Conservation (phyloP, 2,113 vertebrate species). For the Actinemys pallida region DNA sequence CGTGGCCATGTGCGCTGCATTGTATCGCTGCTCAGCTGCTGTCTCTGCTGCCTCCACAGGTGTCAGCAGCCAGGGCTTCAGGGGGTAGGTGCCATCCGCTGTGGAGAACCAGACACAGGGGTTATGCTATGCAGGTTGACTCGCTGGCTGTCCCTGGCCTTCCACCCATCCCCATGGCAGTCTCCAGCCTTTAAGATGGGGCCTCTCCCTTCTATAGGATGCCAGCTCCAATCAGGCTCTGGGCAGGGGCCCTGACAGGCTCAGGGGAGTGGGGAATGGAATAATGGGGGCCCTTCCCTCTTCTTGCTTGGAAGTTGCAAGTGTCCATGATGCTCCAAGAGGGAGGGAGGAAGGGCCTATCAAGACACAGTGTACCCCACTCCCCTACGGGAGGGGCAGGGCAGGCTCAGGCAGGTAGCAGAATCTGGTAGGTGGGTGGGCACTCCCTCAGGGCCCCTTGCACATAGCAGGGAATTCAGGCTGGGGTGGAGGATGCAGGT, state of each 20-base stretch:
- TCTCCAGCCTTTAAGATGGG: background rate
- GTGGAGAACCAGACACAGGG: background rate
- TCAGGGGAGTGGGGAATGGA: background rate
- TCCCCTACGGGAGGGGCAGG: background rate
- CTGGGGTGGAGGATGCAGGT: background rate
- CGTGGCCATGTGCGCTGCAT: background rate
- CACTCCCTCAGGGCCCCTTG: background rate
- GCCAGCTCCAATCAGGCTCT: background rate
- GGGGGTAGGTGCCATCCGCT: background rate
- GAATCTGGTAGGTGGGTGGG: background rate
- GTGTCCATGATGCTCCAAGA: background rate
- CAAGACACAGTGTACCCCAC: background rate
- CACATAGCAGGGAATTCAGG: background rate
- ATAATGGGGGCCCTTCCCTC: background rate
- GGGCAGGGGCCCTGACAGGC: background rate
- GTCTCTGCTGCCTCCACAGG: background rate
- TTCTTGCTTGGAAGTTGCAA: background rate
- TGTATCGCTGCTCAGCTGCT: background rate
- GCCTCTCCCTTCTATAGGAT: background rate
- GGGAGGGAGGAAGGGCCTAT: background rate
- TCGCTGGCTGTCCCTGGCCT: background rate
- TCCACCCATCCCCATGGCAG: background rate
- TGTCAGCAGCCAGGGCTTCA: constrained; percentile 2
- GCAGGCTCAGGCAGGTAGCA: background rate
- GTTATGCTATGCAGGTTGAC: background rate